A percentile compares a stretch with the other conserved stretches of the same genome.
Evolutionary conservation across 2,888 invertebrate species (phyloP).

Genomic region (Seira musarum): DNA sequence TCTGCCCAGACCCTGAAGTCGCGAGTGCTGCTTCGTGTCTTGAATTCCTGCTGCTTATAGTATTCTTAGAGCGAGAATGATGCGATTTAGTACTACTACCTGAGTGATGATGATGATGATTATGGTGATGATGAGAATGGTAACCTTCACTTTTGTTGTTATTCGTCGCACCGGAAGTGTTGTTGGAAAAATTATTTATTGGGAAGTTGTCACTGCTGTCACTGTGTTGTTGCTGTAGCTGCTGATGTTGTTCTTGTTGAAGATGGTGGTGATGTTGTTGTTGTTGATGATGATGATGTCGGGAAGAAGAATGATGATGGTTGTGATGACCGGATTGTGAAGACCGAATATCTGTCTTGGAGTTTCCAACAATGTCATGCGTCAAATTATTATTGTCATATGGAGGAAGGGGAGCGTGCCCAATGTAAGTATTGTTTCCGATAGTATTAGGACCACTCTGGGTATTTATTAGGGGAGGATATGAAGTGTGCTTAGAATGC

Average conservation of each 20-base stretch:
- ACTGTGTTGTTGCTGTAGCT: constrained; percentile 33
- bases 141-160: constrained; percentile 52
- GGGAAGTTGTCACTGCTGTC: constrained; percentile 56
- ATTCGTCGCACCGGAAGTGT: constrained; percentile 56
- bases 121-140: constrained; percentile 28
- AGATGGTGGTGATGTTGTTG: too few relatives aligned
- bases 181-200: constrained; percentile 43
- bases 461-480: constrained; percentile 48
- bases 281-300: constrained; percentile 48
- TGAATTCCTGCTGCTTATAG: constrained; percentile 44
- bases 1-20: constrained; percentile 13
- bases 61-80: constrained; percentile 49
- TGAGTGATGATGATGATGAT: constrained; percentile 41
- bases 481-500: constrained; percentile 55
- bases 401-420: constrained; percentile 41
- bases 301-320: constrained; percentile 34
- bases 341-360: constrained; percentile 43
- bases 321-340: constrained; percentile 36
- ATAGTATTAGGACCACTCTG: constrained; percentile 27
- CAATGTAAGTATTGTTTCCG: constrained; percentile 31
- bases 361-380: constrained; percentile 47
- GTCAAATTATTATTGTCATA: constrained; percentile 56
- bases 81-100: too few relatives aligned
- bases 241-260: constrained; percentile 9
- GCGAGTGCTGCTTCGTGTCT: constrained; percentile 42